Percentiles rank a stretch among this genome's conserved stretches.
These are phyloP conservation scores for Leptopilina drosophilae DNA, from an alignment of 2,888 invertebrate species.

Conservation along the genomic window DNA sequence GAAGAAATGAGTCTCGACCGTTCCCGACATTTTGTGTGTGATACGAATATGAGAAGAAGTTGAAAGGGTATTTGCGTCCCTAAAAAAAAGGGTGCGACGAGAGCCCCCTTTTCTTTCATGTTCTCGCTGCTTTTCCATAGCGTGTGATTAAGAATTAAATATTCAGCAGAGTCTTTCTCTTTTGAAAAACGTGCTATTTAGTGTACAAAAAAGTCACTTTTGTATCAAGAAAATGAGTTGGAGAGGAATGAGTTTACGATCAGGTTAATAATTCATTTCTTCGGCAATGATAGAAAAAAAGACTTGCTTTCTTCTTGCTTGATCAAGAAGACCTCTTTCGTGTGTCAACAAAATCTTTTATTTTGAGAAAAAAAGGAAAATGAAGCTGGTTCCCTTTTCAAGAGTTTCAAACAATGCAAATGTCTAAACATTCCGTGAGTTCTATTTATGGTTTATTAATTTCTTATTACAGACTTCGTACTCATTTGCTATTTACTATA, in stretches of 20 bases:
- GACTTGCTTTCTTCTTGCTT: neutral
- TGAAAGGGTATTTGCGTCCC: conserved; percentile 18
- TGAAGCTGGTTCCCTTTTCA: neutral
- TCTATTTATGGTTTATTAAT: neutral
- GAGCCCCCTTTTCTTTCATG: conserved; percentile 3
- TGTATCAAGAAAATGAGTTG: neutral
- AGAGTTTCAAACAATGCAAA: conserved; percentile 1
- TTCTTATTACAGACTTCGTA: too few species aligned
- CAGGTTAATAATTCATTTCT: conserved; percentile 24
- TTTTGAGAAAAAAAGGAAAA: neutral
- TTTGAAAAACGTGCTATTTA: neutral
- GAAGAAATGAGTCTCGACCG: neutral
- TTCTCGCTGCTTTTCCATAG: neutral
- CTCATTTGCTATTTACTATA: too few species aligned
- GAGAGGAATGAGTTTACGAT: conserved; percentile 2
- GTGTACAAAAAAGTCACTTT: conserved; percentile 14
- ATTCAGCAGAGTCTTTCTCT: conserved; percentile 19
- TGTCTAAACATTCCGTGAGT: neutral
- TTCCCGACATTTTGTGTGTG: neutral
- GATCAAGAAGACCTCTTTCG: conserved; percentile 18
- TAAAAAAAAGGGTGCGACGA: conserved; percentile 19
- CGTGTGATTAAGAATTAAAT: conserved; percentile 37
- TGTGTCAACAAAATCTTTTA: conserved; percentile 16
- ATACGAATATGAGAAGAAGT: conserved; percentile 28
- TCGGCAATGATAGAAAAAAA: neutral